These are phyloP conservation scores for Thalpophila matura DNA, from an alignment of 2,888 invertebrate species.

Conservation along the genomic window DNA sequence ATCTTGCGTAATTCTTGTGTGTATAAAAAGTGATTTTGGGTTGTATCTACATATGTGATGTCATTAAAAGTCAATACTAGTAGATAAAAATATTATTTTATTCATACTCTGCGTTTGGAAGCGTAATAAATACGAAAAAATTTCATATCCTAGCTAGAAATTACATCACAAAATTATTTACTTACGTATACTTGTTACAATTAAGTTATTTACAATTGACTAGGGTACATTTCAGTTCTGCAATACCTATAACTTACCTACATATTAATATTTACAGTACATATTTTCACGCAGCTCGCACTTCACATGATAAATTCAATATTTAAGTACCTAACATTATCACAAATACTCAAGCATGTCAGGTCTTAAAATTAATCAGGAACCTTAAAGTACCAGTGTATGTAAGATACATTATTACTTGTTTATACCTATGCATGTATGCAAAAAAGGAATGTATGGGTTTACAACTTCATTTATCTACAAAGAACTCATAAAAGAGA, in stretches of 20 bases:
- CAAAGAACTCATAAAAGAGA: conserved; percentile 39
- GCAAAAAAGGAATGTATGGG: conserved; percentile 78
- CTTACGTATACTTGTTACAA: conserved; percentile 78
- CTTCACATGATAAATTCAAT: conserved; percentile 74
- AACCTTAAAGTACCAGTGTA: conserved; percentile 79
- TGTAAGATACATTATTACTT: conserved; percentile 57
- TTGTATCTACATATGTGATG: conserved; percentile 17
- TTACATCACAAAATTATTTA: conserved; percentile 90
- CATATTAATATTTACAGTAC: conserved; percentile 75
- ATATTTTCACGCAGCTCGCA: conserved; percentile 72
- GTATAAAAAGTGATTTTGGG: conserved; percentile 27
- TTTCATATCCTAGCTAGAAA: conserved; percentile 87
- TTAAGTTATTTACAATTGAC: conserved; percentile 89
- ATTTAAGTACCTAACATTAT: conserved; percentile 88
- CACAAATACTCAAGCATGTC: conserved; percentile 81
- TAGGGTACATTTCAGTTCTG: conserved; percentile 91
- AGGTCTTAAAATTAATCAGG: conserved; percentile 78
- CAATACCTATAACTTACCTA: conserved; percentile 79
- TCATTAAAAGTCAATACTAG: conserved; percentile 76
- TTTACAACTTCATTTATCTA: conserved; percentile 59
- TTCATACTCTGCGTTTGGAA: conserved; percentile 90
- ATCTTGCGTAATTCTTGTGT: conserved; percentile 29
- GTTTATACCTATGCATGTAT: conserved; percentile 60
- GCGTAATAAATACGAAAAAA: conserved; percentile 90
- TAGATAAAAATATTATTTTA: conserved; percentile 90